Conservation (phyloP, 2,113 vertebrate genomes). For the Nothocercus nigrocapillus region DNA sequence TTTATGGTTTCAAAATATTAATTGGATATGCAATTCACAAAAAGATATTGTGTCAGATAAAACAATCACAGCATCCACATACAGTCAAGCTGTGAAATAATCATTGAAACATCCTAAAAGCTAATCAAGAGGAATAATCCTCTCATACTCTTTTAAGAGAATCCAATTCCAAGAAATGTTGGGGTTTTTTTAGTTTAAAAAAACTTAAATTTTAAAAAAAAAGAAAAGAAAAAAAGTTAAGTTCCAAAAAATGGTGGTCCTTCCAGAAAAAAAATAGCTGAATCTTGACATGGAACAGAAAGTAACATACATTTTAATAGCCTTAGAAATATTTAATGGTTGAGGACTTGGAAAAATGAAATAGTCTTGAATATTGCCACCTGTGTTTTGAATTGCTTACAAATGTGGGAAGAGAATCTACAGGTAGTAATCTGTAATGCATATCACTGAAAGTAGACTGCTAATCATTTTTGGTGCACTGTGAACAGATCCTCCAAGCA, state of each 20-base stretch:
- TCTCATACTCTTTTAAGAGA: background rate
- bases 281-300: background rate
- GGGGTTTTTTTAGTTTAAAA: too few relatives aligned
- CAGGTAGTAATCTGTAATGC: background rate
- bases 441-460: background rate
- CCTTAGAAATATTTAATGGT: background rate
- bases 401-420: background rate
- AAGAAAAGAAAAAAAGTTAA: background rate
- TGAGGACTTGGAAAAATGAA: background rate
- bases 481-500: background rate
- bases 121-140: background rate
- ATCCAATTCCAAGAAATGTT: background rate
- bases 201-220: too few relatives aligned
- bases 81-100: background rate
- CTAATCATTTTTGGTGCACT: background rate
- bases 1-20: background rate
- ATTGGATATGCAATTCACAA: background rate
- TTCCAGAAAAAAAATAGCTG: background rate
- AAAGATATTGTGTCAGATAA: background rate
- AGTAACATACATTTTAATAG: background rate
- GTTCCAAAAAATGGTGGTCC: background rate
- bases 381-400: background rate
- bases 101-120: background rate
- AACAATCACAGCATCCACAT: background rate
- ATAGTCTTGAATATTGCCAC: background rate